Evolutionary conservation across 2,797 vertebrate genomes (phyloP), one percentile per base, ranked within the genome.

Genomic region (Thripadectes ignobilis): DNA sequence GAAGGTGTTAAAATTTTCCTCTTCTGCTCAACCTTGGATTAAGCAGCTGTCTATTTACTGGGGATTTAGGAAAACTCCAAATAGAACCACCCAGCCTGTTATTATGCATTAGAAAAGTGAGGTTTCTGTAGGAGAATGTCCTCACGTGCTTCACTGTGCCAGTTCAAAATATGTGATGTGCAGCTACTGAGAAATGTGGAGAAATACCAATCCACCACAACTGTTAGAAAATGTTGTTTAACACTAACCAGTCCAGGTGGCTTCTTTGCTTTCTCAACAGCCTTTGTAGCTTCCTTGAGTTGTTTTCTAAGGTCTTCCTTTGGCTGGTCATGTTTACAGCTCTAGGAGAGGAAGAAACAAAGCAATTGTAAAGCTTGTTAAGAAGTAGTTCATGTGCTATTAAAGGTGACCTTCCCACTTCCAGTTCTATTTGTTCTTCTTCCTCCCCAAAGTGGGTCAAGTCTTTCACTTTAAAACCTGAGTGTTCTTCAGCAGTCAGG

Each of bases 221-320:
- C 75, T 59, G 81, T 78, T 38, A 78, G 81, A 96, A 80, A 80
- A 96, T 58, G 36, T 51, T 77, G 80, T 86, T 93, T 91, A 80
- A 82, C 69, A 98, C 98, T 98, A 92, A 98, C 98, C 97, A 45
- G 65, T 96, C 97, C 98, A 96, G 98, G 97, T 93, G 98, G 95
- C 95, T 99, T 98, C 97, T 99, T 97, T 86, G 98, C 98, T 98
- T 99, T 99, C 97, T 98, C 98, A 51, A 96, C 94, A 38, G 98
- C 97, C 98, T 98, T 98, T 95, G 95, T 98, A 18, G 98, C 98
- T 98, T 99, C 99, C 98, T 99, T 98, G 95, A 98, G 98, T 97
- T 98, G 97, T 98, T 98, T 98, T 97, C 98, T 98, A 90, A 97
- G 97, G 72, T 95, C 97, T 98, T 99, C 98, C 98, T 98, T 98